Conservation (phyloP, 2,113 vertebrate genomes). For the Ameiurus melas region DNA sequence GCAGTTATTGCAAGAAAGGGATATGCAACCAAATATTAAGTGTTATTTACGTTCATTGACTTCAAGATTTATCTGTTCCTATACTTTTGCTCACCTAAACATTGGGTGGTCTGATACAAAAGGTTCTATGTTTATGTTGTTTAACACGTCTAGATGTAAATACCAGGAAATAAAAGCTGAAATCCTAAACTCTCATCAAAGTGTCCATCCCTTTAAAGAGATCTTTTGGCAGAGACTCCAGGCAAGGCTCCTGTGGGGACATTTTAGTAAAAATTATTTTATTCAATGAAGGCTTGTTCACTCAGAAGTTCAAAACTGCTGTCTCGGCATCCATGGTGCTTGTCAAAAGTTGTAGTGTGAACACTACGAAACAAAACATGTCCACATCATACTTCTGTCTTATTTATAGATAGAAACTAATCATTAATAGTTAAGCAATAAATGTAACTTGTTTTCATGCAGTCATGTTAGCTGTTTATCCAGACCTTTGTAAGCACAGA, state of each 20-base stretch:
- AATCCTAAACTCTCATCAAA: no score
- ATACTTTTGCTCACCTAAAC: no score
- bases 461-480: neutral
- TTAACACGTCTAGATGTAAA: no score
- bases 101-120: no score
- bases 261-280: neutral
- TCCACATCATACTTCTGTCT: neutral
- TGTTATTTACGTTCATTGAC: no score
- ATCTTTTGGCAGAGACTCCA: conserved; percentile 93
- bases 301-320: neutral
- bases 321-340: neutral
- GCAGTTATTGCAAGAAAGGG: no score
- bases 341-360: neutral
- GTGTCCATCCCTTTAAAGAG: conserved; percentile 84
- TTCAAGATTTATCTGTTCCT: no score
- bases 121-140: no score
- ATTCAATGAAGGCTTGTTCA: neutral
- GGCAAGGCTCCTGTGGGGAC: conserved; percentile 88
- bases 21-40: no score
- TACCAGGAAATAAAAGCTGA: no score
- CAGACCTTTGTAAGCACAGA: no score
- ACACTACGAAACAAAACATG: neutral
- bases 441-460: neutral
- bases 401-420: neutral
- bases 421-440: neutral